Conservation (phyloP, 1,140 invertebrate genomes). For the Brachionus sp. region DNA sequence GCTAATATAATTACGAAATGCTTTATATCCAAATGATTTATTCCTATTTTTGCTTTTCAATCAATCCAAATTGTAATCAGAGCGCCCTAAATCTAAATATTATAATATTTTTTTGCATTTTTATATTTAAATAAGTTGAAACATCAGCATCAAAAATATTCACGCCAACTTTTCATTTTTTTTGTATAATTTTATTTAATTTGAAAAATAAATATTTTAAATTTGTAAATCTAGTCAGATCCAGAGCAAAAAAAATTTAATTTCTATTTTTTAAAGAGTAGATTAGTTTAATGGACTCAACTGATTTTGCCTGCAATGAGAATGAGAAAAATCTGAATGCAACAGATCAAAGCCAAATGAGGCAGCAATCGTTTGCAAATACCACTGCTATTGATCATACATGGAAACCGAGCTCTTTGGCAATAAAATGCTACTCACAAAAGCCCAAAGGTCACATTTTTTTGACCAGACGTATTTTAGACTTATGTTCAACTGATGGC, state of each 20-base stretch:
- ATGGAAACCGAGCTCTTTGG: constrained; percentile 5
- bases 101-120: too few relatives aligned
- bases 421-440: neutral
- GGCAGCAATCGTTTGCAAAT: neutral
- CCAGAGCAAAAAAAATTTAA: neutral
- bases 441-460: neutral
- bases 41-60: neutral
- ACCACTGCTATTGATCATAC: neutral
- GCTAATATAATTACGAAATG: neutral
- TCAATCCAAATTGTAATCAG: too few relatives aligned
- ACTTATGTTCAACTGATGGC: constrained; percentile 21
- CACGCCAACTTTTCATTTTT: too few relatives aligned
- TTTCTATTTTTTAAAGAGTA: neutral
- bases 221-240: too few relatives aligned
- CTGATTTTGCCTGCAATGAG: neutral
- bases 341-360: neutral
- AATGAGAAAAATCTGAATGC: neutral
- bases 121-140: too few relatives aligned
- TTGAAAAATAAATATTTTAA: too few relatives aligned
- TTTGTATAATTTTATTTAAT: too few relatives aligned
- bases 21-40: neutral
- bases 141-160: too few relatives aligned
- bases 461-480: constrained; percentile 17
- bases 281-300: constrained; percentile 24
- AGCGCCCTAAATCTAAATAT: too few relatives aligned